These are phyloP conservation scores for Acanthosepion esculentum DNA, from an alignment of 2,888 invertebrate species.

Conservation along the genomic window DNA sequence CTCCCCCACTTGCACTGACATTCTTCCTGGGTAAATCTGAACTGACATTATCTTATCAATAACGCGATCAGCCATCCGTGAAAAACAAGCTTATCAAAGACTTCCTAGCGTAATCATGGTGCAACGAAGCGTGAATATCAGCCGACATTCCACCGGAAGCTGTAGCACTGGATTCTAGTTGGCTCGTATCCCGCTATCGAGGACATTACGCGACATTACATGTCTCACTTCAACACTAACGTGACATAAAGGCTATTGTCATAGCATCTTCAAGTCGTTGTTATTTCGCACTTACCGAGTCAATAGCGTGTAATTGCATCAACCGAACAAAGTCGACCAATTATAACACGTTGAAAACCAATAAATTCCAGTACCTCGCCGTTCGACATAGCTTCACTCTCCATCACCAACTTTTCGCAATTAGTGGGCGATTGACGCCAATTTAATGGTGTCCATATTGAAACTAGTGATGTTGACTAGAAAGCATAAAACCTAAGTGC, in stretches of 20 bases:
- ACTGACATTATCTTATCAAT: background rate
- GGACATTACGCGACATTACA: background rate
- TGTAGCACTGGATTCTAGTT: background rate
- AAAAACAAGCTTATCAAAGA: background rate
- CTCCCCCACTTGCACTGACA: too few relatives aligned
- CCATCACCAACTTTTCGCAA: background rate
- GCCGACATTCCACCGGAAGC: background rate
- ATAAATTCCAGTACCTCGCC: background rate
- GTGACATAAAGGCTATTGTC: background rate
- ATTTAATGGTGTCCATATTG: background rate
- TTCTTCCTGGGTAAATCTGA: background rate
- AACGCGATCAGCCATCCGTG: background rate
- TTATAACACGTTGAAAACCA: background rate
- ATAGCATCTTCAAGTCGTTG: background rate
- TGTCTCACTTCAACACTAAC: background rate
- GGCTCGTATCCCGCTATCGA: background rate
- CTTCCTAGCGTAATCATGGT: background rate
- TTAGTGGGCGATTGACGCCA: background rate
- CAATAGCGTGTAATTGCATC: background rate
- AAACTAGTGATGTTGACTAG: background rate
- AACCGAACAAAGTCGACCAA: background rate
- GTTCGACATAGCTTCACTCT: background rate
- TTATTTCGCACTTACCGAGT: background rate
- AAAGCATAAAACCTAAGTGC: background rate
- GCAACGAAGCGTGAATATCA: background rate